A percentile compares a stretch with the other conserved stretches of the same genome.
These are phyloP conservation scores for Cyphomyrmex costatus DNA, from an alignment of 1,140 invertebrate genomes.

Conservation along the genomic window DNA sequence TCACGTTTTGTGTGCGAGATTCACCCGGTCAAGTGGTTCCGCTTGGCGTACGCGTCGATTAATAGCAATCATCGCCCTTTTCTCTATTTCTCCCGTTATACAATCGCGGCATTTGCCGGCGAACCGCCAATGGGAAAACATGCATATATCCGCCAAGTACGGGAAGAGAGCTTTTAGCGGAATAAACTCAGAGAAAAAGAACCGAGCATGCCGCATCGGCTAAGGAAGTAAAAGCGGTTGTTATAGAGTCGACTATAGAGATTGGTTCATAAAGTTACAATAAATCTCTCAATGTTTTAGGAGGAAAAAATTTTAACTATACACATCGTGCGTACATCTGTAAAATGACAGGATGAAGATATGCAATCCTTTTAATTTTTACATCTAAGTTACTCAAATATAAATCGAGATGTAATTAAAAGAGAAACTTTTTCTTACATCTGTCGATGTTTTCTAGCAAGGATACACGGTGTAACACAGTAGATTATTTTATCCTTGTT, in stretches of 20 bases:
- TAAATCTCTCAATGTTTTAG: neutral
- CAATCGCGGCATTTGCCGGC: conserved; percentile 13
- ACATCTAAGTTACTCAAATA: neutral
- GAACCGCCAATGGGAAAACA: conserved; percentile 9
- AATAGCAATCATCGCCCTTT: conserved; percentile 67
- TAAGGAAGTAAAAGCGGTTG: conserved; percentile 17
- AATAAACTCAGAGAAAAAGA: conserved; percentile 4
- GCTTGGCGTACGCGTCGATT: conserved; percentile 62
- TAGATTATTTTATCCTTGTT: too few species aligned
- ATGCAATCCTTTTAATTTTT: neutral
- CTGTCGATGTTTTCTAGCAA: neutral
- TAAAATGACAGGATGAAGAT: neutral
- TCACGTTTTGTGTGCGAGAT: conserved; percentile 46
- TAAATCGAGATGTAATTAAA: neutral
- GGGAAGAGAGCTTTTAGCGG: conserved; percentile 43
- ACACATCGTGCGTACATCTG: neutral
- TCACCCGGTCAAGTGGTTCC: conserved; percentile 49
- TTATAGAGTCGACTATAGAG: conserved; percentile 1
- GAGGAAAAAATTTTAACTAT: neutral
- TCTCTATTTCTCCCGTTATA: conserved; percentile 34
- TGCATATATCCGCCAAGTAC: conserved; percentile 12
- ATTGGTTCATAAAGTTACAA: conserved; percentile 5
- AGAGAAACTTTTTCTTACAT: neutral
- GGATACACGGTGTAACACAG: too few species aligned
- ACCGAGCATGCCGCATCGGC: neutral